Percentiles rank a stretch among this genome's conserved stretches.
These are phyloP conservation scores for Zaprionus lineosus DNA, from an alignment of 2,888 invertebrate species.

Conservation along the genomic window DNA sequence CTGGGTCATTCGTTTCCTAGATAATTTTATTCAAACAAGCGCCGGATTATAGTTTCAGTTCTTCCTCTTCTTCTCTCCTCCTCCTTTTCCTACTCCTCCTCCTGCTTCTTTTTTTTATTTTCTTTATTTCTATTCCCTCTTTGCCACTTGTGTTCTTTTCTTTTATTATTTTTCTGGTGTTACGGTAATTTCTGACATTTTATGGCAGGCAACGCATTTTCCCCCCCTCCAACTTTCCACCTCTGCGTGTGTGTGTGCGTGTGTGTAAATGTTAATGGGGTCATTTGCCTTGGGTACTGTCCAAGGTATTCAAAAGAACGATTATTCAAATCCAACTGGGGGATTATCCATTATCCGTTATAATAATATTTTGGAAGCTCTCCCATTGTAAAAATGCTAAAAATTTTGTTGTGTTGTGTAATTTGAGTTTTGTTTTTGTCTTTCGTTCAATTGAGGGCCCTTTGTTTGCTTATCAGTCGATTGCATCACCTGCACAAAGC, in stretches of 20 bases:
- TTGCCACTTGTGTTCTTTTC: background rate
- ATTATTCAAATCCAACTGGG: no score
- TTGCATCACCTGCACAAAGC: slow-evolving; percentile 59
- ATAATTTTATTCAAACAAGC: slow-evolving; percentile 61
- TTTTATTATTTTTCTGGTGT: background rate
- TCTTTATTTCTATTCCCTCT: slow-evolving; percentile 13
- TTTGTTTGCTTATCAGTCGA: slow-evolving; percentile 56
- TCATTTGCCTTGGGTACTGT: slow-evolving; percentile 62
- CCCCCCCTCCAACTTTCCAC: background rate
- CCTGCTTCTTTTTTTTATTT: background rate
- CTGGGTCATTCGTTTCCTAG: slow-evolving; percentile 48
- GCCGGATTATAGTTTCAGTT: slow-evolving; percentile 16
- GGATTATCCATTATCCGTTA: no score
- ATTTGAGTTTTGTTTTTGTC: slow-evolving; percentile 7
- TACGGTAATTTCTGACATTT: slow-evolving; percentile 18
- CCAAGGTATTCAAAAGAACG: no score
- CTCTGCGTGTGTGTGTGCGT: slow-evolving; percentile 2
- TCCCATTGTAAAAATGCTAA: no score
- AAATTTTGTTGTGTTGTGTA: slow-evolving; percentile 4
- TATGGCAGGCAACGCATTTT: slow-evolving; percentile 22
- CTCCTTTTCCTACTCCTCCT: background rate
- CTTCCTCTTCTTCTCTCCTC: background rate
- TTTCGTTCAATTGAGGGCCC: no score
- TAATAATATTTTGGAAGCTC: background rate
- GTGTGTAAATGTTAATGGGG: slow-evolving; percentile 66